These are phyloP conservation scores for Campylomormyrus numenius DNA, from an alignment of 2,113 vertebrate species.

Conservation along the genomic window DNA sequence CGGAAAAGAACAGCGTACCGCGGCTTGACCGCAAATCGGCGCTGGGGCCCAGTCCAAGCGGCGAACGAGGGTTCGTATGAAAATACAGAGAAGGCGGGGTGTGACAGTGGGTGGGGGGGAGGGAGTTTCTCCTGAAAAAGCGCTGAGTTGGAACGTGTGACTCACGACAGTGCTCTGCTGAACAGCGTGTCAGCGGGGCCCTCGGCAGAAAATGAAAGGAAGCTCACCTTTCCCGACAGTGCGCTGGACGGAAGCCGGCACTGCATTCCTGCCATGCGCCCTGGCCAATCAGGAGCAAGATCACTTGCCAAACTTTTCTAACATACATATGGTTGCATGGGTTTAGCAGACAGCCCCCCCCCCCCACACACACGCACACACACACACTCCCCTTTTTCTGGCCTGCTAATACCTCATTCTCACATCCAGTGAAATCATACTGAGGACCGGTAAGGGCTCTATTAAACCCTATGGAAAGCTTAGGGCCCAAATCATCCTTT, in stretches of 20 bases:
- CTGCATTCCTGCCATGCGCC: background rate
- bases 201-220: conserved; percentile 8
- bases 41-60: background rate
- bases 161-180: background rate
- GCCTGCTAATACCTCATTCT: background rate
- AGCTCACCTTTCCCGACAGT: background rate
- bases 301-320: background rate
- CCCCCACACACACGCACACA: background rate
- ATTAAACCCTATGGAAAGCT: background rate
- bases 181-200: background rate
- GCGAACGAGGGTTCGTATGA: background rate
- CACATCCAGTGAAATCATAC: background rate
- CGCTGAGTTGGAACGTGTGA: background rate
- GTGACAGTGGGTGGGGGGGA: background rate
- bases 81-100: background rate
- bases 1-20: background rate
- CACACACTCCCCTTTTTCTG: background rate
- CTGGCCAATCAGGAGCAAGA: background rate
- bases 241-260: background rate
- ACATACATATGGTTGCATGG: background rate
- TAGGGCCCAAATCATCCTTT: background rate
- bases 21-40: background rate
- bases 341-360: background rate
- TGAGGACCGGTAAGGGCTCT: background rate
- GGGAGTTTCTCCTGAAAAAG: background rate